phyloP scores from a whole-genome alignment of 2,113 vertebrate genomes.

The Fregata magnificens region DNA sequence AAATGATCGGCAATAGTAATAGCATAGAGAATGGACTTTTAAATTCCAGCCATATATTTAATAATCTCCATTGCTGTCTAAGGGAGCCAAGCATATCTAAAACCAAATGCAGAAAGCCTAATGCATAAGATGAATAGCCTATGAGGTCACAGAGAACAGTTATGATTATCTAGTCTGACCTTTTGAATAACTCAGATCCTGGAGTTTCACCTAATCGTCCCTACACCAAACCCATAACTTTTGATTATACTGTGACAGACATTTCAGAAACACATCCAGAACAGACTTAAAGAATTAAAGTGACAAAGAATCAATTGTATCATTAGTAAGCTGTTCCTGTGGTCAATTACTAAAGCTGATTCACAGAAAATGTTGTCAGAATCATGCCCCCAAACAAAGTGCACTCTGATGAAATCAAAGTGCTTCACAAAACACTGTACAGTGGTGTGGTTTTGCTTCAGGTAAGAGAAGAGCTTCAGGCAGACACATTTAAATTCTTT shows the following conservation, averaged over 20 bases:
- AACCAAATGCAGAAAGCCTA: not conserved
- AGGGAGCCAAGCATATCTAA: slow-evolving; percentile 6
- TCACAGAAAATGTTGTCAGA: not conserved
- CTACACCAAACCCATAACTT: not conserved
- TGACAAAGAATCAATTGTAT: not conserved
- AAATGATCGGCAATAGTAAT: not conserved
- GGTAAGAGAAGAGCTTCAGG: not conserved
- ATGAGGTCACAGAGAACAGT: not conserved
- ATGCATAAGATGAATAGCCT: slow-evolving; percentile 6
- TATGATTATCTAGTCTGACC: slow-evolving; percentile 26
- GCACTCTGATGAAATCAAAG: not conserved
- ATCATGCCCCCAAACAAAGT: not conserved
- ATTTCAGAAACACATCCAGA: not conserved
- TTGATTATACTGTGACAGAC: not conserved
- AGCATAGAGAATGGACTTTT: not conserved
- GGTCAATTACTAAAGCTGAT: not conserved
- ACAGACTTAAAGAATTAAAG: not conserved
- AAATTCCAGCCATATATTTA: slow-evolving; percentile 3
- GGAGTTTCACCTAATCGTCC: slow-evolving; percentile 14
- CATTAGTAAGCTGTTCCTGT: not conserved
- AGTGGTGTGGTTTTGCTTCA: not conserved
- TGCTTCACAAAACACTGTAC: not conserved
- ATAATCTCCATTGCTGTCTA: not conserved
- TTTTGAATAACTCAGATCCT: slow-evolving; percentile 21
- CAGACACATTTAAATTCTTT: not conserved